phyloP scores from a whole-genome alignment of 2,113 vertebrate species.

The Cricetomys ansorgei region DNA sequence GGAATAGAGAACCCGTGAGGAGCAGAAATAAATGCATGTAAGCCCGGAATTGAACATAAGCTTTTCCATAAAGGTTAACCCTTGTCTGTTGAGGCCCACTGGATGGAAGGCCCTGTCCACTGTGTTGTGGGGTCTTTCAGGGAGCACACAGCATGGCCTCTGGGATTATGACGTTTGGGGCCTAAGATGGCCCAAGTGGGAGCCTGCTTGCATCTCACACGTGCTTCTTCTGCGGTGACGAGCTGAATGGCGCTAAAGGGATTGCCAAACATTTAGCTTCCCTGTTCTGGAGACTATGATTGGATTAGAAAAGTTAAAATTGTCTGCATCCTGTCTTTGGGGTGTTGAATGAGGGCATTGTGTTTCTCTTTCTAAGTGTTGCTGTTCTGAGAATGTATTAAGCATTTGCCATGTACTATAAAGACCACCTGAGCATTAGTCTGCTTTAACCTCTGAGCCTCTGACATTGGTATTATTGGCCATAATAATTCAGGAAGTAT shows the following conservation, averaged over 20 bases:
- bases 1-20: background rate
- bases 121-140: background rate
- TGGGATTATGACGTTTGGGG: background rate
- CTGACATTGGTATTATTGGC: background rate
- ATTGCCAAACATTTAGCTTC: background rate
- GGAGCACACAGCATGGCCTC: background rate
- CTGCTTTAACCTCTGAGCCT: background rate
- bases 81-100: background rate
- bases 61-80: background rate
- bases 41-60: background rate
- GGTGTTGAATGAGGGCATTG: background rate
- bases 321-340: background rate
- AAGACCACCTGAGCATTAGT: background rate
- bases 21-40: background rate
- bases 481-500: background rate
- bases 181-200: rapidly evolving
- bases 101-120: background rate
- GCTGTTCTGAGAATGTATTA: background rate
- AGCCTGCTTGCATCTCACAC: background rate
- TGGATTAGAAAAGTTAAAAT: constrained; percentile 24
- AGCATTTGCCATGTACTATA: background rate
- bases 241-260: background rate
- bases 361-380: background rate
- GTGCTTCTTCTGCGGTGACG: background rate
- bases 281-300: background rate